Conservation (phyloP, 2,113 vertebrate genomes). For the Scolopax mira region DNA sequence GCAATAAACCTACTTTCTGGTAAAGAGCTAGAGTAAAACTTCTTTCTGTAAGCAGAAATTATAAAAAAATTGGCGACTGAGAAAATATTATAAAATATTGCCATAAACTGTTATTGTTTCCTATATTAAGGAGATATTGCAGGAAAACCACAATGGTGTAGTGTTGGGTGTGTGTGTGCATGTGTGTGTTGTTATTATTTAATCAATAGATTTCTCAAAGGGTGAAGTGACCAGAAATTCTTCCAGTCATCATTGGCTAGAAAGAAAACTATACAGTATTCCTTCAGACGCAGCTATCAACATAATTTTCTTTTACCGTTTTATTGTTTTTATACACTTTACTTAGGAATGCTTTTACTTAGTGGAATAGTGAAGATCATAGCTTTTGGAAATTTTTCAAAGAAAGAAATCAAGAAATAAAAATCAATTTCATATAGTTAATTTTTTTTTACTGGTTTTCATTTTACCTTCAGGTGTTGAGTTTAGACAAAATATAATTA, state of each 20-base stretch:
- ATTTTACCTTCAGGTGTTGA: background rate
- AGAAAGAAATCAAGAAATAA: background rate
- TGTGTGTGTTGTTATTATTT: background rate
- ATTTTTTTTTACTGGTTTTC: background rate
- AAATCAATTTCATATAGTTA: background rate
- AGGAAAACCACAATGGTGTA: background rate
- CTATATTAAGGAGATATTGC: background rate
- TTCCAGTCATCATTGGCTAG: background rate
- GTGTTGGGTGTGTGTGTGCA: no score
- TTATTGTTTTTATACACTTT: background rate
- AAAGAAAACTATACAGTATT: background rate
- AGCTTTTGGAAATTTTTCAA: background rate
- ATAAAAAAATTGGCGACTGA: background rate
- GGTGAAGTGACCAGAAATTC: background rate
- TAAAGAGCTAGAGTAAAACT: background rate
- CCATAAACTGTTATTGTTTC: background rate
- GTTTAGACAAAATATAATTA: background rate
- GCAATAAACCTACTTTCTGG: background rate
- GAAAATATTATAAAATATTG: background rate
- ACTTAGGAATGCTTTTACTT: background rate
- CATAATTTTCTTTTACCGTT: background rate
- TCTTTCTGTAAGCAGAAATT: background rate
- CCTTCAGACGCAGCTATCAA: background rate
- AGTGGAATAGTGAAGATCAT: background rate
- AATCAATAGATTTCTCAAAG: background rate